Evolutionary conservation across 2,113 vertebrate species (phyloP).

Genomic region (Illadopsis cleaveri): DNA sequence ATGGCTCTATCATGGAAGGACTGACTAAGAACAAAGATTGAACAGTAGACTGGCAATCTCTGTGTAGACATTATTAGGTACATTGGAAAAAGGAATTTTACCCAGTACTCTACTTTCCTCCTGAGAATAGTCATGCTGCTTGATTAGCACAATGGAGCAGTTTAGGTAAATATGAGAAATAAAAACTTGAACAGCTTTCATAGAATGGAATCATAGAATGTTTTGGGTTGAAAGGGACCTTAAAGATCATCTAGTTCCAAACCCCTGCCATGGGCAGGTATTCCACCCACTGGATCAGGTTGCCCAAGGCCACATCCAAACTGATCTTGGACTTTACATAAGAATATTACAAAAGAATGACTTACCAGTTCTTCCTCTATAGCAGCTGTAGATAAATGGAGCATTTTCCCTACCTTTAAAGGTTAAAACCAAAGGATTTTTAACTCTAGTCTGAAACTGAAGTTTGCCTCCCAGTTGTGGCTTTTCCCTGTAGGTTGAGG

Average conservation of each 20-base stretch:
- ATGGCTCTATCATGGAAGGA: neutral
- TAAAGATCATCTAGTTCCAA: neutral
- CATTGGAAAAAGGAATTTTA: neutral
- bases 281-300: neutral
- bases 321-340: neutral
- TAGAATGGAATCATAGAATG: neutral
- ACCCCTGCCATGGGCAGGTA: too few species aligned
- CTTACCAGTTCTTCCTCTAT: neutral
- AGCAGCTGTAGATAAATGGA: neutral
- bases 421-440: neutral
- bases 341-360: neutral
- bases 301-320: neutral
- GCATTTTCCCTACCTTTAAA: neutral
- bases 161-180: neutral
- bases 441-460: neutral
- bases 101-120: neutral
- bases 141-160: neutral
- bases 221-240: neutral
- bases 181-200: neutral
- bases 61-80: neutral
- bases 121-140: neutral
- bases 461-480: neutral
- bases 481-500: neutral
- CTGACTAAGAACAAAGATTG: neutral
- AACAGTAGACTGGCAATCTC: neutral